Conservation (phyloP, 2,113 vertebrate species). For the Pimephales promelas region DNA sequence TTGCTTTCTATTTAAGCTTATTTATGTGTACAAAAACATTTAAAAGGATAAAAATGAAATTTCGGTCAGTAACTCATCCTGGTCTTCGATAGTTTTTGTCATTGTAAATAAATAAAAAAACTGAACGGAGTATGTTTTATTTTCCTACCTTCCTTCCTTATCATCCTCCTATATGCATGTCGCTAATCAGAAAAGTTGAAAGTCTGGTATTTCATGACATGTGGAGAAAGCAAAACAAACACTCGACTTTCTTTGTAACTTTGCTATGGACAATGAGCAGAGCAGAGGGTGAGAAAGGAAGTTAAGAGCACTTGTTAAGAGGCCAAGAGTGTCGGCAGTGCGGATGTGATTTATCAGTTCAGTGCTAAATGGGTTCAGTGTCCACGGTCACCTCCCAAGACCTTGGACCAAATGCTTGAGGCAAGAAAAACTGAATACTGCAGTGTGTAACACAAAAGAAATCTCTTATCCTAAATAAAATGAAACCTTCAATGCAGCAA, state of each 20-base stretch:
- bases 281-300: conserved; percentile 4
- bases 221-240: conserved; percentile 5
- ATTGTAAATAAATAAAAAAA: too few species aligned
- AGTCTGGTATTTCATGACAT: background rate
- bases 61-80: background rate
- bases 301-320: conserved; percentile 28
- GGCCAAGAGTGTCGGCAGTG: background rate
- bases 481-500: background rate
- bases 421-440: background rate
- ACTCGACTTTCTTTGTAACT: background rate
- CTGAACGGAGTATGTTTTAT: too few species aligned
- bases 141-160: too few species aligned
- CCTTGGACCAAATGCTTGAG: background rate
- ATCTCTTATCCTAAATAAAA: background rate
- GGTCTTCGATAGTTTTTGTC: too few species aligned
- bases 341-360: conserved; percentile 15
- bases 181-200: background rate
- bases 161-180: background rate
- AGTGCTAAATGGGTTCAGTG: conserved; percentile 21
- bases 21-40: background rate
- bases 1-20: background rate
- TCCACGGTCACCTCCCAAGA: conserved; percentile 8
- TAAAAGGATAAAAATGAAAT: background rate
- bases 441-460: background rate
- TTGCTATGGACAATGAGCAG: background rate